Evolutionary conservation across 2,113 vertebrate species (phyloP).

Genomic region (Piprites chloris): DNA sequence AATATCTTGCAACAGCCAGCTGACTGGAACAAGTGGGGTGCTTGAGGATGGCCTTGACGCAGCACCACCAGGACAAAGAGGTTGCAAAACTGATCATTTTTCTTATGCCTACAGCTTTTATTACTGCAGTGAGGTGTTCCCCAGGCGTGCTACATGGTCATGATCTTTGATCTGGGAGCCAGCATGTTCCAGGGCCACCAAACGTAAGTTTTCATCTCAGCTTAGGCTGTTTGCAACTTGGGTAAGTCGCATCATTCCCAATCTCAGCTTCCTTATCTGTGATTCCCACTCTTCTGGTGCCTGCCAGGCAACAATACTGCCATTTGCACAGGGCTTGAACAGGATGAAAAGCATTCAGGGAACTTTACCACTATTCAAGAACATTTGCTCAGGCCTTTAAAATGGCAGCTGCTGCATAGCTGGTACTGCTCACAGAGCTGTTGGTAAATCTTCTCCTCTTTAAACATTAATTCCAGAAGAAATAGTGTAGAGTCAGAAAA

Average conservation of each 20-base stretch:
- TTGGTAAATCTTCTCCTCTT: background rate
- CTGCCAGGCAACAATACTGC: background rate
- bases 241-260: background rate
- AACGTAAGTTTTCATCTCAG: background rate
- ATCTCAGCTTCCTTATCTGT: background rate
- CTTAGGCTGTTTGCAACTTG: background rate
- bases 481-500: background rate
- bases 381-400: background rate
- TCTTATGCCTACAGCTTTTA: background rate
- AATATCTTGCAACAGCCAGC: background rate
- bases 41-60: background rate
- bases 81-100: background rate
- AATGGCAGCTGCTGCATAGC: background rate
- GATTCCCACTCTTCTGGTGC: background rate
- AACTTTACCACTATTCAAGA: background rate
- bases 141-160: background rate
- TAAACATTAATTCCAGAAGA: background rate
- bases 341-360: background rate
- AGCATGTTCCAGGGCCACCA: background rate
- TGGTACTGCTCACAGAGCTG: background rate
- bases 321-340: background rate
- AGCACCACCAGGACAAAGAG: background rate
- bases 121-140: background rate
- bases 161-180: background rate
- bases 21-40: background rate